Base-by-base conservation (phyloP, 2,797 vertebrate species). In the Rhynchonycteris naso region DNA sequence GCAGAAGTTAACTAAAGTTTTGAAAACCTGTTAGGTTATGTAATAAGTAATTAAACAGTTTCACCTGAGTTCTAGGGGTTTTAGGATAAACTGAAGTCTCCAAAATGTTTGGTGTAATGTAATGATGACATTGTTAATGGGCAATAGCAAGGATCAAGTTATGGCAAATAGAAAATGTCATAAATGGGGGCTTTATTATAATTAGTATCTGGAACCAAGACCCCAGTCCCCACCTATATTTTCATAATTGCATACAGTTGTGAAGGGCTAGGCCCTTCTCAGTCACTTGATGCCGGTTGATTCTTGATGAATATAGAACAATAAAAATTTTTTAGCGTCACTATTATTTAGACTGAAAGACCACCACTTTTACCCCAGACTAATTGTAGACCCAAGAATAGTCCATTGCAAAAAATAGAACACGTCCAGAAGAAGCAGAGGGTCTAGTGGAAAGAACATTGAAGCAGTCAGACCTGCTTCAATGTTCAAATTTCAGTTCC, bases 391-490 rank as follows among this genome's bases (percentile, higher is more conserved):
- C 50, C 54, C n/a, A 65, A 65, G 30, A 63, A 24, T 28, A 85
- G 24, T 96, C 21, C 22, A 43, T 69, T 69, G 50, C 19, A 72
- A 89, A 92, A 79, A 80, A 50, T 56, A 43, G 63, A 72, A 92
- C 33, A 8, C 78, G 28, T 35, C 22, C 54, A 35, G 68, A 38
- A 68, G 43, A 87, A 72, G 6, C 14, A 15, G 19, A 54, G 26
- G 5, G 13, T 22, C 26, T 84, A 21, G 18, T 78, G 72, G 38
- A 66, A 72, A 66, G 8, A 93, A 52, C 9, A 1, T 16, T 33
- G 26, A 63, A 81, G 21, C n/a, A n/a, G n/a, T 65, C 74, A 76
- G 18, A 85, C 35, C 22, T 66, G 50, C 21, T 61, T 93, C n/a
- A n/a, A n/a, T n/a, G n/a, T n/a, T 88, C 28, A 78, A 21, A 33